phyloP scores from a whole-genome alignment of 2,113 vertebrate species.

The Heteronetta atricapilla region DNA sequence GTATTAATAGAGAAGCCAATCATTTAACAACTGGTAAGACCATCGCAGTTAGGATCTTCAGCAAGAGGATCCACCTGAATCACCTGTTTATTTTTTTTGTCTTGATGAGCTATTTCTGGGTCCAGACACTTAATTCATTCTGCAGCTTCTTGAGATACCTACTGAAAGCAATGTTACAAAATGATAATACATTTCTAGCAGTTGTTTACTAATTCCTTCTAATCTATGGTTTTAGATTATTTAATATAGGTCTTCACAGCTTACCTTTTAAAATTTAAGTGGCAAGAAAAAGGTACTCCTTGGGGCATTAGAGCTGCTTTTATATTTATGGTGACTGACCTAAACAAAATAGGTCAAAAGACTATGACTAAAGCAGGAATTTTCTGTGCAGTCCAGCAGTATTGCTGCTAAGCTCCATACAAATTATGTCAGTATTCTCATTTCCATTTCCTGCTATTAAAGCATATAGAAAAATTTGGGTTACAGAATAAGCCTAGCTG shows the following conservation, averaged over 20 bases:
- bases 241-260: neutral
- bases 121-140: neutral
- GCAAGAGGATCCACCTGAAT: neutral
- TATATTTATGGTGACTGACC: neutral
- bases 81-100: neutral
- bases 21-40: neutral
- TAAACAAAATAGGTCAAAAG: neutral
- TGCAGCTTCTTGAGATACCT: neutral
- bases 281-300: neutral
- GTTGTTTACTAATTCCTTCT: neutral
- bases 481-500: neutral
- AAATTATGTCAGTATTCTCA: neutral
- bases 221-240: neutral
- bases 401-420: neutral
- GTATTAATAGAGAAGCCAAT: neutral
- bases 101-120: neutral
- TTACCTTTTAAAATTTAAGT: neutral
- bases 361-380: rapidly evolving
- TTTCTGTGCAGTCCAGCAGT: neutral
- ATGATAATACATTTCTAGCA: neutral
- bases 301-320: neutral
- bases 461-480: neutral
- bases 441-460: neutral
- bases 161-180: neutral
- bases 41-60: neutral